Percentiles rank a stretch among this genome's conserved stretches.
These are phyloP conservation scores for Tyto alba DNA, from an alignment of 2,113 vertebrate genomes.

Conservation along the genomic window DNA sequence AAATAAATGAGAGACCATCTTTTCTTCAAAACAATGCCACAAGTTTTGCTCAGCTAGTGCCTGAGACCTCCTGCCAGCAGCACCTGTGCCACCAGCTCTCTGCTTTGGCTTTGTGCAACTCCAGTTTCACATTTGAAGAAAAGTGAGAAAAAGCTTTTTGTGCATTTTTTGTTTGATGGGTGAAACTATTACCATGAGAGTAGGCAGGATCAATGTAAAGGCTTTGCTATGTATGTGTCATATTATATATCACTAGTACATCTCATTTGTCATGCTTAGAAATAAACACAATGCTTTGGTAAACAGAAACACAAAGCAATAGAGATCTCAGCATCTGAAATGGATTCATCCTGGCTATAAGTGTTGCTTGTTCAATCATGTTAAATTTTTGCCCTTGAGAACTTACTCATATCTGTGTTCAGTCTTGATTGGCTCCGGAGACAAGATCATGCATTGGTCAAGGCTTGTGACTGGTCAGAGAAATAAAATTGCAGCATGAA, in stretches of 20 bases:
- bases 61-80: neutral
- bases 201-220: neutral
- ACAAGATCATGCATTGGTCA: neutral
- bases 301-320: neutral
- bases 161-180: neutral
- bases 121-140: neutral
- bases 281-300: neutral
- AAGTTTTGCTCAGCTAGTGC: neutral
- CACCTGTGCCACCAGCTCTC: neutral
- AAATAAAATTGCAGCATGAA: neutral
- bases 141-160: neutral
- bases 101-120: neutral
- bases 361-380: neutral
- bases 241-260: neutral
- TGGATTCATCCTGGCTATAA: neutral
- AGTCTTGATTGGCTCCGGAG: neutral
- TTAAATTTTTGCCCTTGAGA: neutral
- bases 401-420: neutral
- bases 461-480: neutral
- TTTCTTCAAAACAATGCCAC: neutral
- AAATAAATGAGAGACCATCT: neutral
- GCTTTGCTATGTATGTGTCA: neutral
- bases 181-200: neutral
- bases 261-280: neutral
- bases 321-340: neutral